Evolutionary conservation across 2,797 vertebrate species (phyloP).

Genomic region (Pseudochromis fuscus): DNA sequence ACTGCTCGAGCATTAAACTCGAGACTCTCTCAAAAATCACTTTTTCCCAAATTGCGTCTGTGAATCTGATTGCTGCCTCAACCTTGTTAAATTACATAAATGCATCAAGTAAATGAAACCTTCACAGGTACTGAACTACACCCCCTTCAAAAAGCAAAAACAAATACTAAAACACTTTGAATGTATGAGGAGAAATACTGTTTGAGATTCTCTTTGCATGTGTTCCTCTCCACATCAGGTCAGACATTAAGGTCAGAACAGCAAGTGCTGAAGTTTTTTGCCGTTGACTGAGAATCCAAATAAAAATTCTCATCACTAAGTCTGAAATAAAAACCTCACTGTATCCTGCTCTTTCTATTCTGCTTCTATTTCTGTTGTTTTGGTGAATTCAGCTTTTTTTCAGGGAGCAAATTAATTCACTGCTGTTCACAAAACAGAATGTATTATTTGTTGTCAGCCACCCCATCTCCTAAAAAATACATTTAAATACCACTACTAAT

Average conservation of each 20-base stretch:
- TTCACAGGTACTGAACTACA: neutral
- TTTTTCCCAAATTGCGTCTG: conserved; percentile 24
- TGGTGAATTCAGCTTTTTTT: conserved; percentile 8
- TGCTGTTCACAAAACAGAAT: neutral
- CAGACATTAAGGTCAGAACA: conserved; percentile 10
- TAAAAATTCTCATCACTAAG: neutral
- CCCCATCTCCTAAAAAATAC: too few species aligned
- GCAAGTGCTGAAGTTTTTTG: conserved; percentile 12
- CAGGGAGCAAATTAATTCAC: neutral
- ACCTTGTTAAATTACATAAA: neutral
- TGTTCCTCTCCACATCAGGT: conserved; percentile 5
- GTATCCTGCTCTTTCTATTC: neutral
- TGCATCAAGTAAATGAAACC: neutral
- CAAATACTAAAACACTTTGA: neutral
- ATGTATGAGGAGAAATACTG: neutral
- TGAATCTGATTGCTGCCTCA: conserved; percentile 12
- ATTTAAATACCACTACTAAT: neutral
- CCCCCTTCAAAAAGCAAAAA: neutral
- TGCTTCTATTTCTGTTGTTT: too few species aligned
- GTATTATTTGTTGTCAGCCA: neutral
- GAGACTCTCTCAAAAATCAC: conserved; percentile 21
- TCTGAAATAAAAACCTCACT: neutral
- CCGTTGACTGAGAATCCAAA: conserved; percentile 6
- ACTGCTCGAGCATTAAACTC: conserved; percentile 16
- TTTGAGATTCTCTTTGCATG: neutral